Evolutionary conservation across 2,797 vertebrate genomes (phyloP), one percentile per base, ranked within the genome.

Genomic region (Luscinia megarhynchos): DNA sequence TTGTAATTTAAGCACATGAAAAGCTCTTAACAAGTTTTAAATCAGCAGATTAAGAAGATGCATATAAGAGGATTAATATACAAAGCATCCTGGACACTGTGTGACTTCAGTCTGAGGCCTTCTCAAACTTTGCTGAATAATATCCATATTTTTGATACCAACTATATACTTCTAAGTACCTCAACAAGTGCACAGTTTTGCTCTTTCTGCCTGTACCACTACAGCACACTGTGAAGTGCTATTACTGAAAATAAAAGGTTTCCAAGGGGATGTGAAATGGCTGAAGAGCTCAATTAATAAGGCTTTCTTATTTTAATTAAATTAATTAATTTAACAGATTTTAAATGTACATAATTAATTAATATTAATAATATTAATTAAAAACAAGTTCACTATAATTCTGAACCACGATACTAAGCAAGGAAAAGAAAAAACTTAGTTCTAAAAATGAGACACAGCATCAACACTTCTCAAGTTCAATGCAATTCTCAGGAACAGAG

Each of bases 221-320:
- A 5, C 8, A 70, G 43, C 3, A 63, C 5, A 43, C 12, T 0
- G 0, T 15, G 7, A 87, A 23, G 12, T 59, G 10, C 11, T 84
- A 92, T 72, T 72, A 58, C 26, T 79, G 53, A 74, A 38, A 34
- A 62, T 24, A 62, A 87, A 67, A 91, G 30, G 6, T 30, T 93
- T 62, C 55, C 63, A 55, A 77, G 11, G 10, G 3, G 4, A 48
- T 30, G 4, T 23, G 45, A 34, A 74, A 86, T 84, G 27, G 29
- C 15, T 43, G 10, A 22, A 66, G 34, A 67, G 7, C 5, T 79
- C 38, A 40, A 11, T 51, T 38, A 83, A 40, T 51, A 38, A 40
- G 24, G 10, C 1, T 64, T 51, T 40, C 12, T 76, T 45, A 4
- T 38, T 57, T 69, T 8, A 55, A 38, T 36, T 36, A 23, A 59